Percentiles rank a stretch among this genome's conserved stretches.
These are phyloP conservation scores for Leucoraja erinaceus DNA, from an alignment of 2,113 vertebrate species.

Conservation along the genomic window DNA sequence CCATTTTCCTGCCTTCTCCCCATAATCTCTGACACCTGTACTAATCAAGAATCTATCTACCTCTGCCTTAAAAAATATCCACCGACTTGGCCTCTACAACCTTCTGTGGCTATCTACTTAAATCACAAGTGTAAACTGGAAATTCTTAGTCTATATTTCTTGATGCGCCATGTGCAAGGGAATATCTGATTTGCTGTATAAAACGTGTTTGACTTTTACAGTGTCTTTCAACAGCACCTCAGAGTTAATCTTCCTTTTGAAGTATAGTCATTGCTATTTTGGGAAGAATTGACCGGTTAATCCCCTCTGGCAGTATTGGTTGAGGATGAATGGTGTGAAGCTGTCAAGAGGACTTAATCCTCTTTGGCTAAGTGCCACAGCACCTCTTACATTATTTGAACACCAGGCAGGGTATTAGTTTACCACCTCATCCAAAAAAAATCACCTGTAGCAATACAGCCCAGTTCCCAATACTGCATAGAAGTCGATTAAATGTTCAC, in stretches of 20 bases:
- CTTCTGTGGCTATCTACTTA: no score
- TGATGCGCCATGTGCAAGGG: neutral
- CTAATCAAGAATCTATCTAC: no score
- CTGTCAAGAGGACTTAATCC: neutral
- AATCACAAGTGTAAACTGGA: neutral
- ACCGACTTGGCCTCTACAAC: no score
- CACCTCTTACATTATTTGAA: neutral
- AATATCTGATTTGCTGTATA: neutral
- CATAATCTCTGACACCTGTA: no score
- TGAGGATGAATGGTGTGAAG: neutral
- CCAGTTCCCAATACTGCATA: neutral
- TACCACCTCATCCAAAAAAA: neutral
- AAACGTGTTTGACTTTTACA: neutral
- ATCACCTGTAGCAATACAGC: neutral
- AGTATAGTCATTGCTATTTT: neutral
- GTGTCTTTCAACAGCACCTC: neutral
- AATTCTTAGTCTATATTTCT: neutral
- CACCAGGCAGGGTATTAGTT: neutral
- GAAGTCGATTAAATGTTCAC: neutral
- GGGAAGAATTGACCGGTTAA: neutral
- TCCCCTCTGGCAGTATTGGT: neutral
- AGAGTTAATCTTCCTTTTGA: neutral
- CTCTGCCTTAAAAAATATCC: no score
- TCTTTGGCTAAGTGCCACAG: neutral
- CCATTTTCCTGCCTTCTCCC: no score